A percentile compares a stretch with the other conserved stretches of the same genome.
Conservation (phyloP, 2,888 invertebrate genomes). For the Athrips mouffetella region DNA sequence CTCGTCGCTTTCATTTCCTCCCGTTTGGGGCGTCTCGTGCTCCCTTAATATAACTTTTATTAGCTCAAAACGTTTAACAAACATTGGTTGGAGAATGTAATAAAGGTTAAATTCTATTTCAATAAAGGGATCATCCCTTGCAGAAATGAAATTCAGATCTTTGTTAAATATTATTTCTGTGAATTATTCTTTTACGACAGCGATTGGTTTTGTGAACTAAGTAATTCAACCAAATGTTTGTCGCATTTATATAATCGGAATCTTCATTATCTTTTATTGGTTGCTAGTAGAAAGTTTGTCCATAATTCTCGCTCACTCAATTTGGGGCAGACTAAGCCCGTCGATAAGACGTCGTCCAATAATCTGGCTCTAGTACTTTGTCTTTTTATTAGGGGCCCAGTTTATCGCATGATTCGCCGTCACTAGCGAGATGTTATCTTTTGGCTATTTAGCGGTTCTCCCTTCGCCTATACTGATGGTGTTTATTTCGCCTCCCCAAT, state of each 20-base stretch:
- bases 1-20: constrained; percentile 75
- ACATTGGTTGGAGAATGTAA: constrained; percentile 70
- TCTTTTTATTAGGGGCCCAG: constrained; percentile 51
- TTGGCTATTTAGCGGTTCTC: constrained; percentile 40
- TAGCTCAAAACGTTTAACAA: constrained; percentile 74
- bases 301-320: constrained; percentile 71
- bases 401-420: constrained; percentile 45
- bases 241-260: constrained; percentile 64
- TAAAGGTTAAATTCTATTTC: constrained; percentile 59
- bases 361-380: constrained; percentile 56
- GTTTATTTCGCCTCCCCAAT: constrained; percentile 39
- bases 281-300: constrained; percentile 61
- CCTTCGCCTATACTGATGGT: constrained; percentile 40
- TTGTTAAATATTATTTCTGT: constrained; percentile 1
- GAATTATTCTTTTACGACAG: neutral
- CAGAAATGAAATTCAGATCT: constrained; percentile 17
- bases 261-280: constrained; percentile 71
- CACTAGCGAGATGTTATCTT: constrained; percentile 53
- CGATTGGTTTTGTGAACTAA: neutral
- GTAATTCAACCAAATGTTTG: constrained; percentile 39
- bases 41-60: constrained; percentile 74
- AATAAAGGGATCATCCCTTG: constrained; percentile 40
- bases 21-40: constrained; percentile 51
- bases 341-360: constrained; percentile 66
- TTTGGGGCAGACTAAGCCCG: constrained; percentile 62